Evolutionary conservation across 1,140 invertebrate species (phyloP), one percentile per base, ranked within the genome.

Genomic region (Sinella curviseta): DNA sequence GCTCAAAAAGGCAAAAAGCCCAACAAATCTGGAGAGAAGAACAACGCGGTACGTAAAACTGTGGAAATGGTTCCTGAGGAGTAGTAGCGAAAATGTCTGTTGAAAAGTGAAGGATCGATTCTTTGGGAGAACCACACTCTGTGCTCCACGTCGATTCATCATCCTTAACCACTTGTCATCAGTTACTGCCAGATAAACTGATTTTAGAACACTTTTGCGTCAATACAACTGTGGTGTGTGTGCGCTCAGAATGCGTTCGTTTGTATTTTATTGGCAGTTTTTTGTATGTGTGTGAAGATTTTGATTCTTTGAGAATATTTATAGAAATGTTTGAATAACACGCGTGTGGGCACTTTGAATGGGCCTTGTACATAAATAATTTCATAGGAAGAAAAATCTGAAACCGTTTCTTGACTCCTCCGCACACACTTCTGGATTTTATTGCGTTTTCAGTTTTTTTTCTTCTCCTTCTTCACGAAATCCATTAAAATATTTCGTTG

Each of bases 161-260:
- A 74, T 74, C 34, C 70, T 74, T 74, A 34, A 74, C 70, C 70
- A 74, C 12, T 74, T 74, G 70, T 74, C 70, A 74, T 74, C 70
- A 74, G 70, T 74, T 74, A 74, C 70, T 74, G 30, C 34, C 30
- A 74, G 70, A 74, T 74, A 74, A 74, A 36, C 70, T 74, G 70
- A 74, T 74, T 74, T 74, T 33, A 26, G 57, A 60, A 60, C 12
- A 26, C 14, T 48, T 60, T n/a, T 60, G 57, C 57, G n/a, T n/a
- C n/a, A n/a, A n/a, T 60, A 8, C 39, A 20, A 12, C 39, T 12
- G 39, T 48, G 39, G 8, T 20, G 8, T 48, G 20, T 12, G 8
- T 48, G 20, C 39, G 20, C 39, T 48, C 20, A n/a, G n/a, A n/a
- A n/a, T n/a, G n/a, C n/a, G n/a, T 48, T 8, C 20, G 39, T 48